Evolutionary conservation across 2,797 vertebrate species (phyloP).

Genomic region (Liparis tanakae): DNA sequence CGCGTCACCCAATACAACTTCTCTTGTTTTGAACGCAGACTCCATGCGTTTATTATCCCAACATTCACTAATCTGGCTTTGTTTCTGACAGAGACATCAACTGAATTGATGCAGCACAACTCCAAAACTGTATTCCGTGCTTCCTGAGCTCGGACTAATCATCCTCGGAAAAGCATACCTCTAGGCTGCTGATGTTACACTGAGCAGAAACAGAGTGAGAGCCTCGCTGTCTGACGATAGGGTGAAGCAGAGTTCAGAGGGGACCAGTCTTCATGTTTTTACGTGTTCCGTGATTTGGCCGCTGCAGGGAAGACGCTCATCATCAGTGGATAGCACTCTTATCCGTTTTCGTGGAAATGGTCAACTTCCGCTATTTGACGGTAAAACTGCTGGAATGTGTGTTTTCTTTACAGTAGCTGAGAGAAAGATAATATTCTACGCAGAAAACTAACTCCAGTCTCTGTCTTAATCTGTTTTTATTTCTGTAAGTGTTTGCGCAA

Average conservation of each 20-base stretch:
- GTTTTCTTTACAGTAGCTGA: not conserved
- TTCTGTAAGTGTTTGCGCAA: not conserved
- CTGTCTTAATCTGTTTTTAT: not conserved
- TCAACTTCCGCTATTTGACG: not conserved
- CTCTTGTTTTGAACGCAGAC: not conserved
- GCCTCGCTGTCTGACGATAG: slow-evolving; percentile 47
- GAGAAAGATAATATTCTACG: slow-evolving; percentile 3
- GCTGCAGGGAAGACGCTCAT: slow-evolving; percentile 6
- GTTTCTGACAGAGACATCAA: slow-evolving; percentile 1
- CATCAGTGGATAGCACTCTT: not conserved
- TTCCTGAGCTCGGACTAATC: slow-evolving; percentile 20
- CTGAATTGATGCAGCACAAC: not conserved
- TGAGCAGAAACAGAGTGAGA: slow-evolving; percentile 35
- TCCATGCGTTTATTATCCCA: slow-evolving; percentile 2
- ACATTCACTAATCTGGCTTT: not conserved
- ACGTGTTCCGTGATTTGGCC: slow-evolving; percentile 14
- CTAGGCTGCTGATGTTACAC: slow-evolving; percentile 40
- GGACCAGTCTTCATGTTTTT: slow-evolving; percentile 13
- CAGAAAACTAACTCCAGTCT: not conserved
- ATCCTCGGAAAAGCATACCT: slow-evolving; percentile 30
- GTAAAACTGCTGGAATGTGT: not conserved
- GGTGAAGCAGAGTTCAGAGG: slow-evolving; percentile 69
- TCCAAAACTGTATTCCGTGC: not conserved
- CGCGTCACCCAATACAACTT: not conserved
- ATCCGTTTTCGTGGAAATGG: slow-evolving; percentile 4